Base-by-base conservation (phyloP, 1,140 invertebrate genomes). In the Mactra quadrangularis region DNA sequence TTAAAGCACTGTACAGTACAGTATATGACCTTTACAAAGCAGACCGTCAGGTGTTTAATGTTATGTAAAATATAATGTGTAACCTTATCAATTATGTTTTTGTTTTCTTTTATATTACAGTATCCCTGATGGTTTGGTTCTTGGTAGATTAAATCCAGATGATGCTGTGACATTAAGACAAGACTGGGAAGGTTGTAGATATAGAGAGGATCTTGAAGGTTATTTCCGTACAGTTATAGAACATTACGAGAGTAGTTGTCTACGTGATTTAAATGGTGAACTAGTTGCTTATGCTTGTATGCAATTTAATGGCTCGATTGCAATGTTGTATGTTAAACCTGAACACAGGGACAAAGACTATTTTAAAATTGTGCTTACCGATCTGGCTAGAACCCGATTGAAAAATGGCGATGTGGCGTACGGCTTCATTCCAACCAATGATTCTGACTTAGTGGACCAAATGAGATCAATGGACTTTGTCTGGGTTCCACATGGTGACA, bases 291-390 rank as follows among this genome's bases (percentile, higher is more conserved):
- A 89, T 64, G 87, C 86, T 17, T 86, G 83, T 50, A 86, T 88
- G 85, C 87, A 89, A 81, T 88, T 85, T 76, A 88, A 89, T 62
- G 88, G 88, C 1, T 87, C 88, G 1, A 89, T 89, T 74, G 86
- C 87, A 22, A 88, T 87, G 82, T 50, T 89, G 38, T 86, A 83
- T 77, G 88, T 88, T 15, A 84, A 87, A 53, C 85, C 87, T 35
- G 82, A 87, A 22, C 83, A 87, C 57, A 71, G 84, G 13, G 79
- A 82, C 9, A 62, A 83, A 62, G 84, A 84, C 57, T 85, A 87
- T 33, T 85, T 87, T 41, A 82, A 86, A 29, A 84, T 88, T 25
- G 75, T 89, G 0, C 55, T 89, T 13, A 68, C 52, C 7, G 86
- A 88, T 53, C 81, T 89, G 13, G 86, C 87, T 4, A 53, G 84